Base-by-base conservation (phyloP, 2,113 vertebrate genomes). In the Aythya baeri region DNA sequence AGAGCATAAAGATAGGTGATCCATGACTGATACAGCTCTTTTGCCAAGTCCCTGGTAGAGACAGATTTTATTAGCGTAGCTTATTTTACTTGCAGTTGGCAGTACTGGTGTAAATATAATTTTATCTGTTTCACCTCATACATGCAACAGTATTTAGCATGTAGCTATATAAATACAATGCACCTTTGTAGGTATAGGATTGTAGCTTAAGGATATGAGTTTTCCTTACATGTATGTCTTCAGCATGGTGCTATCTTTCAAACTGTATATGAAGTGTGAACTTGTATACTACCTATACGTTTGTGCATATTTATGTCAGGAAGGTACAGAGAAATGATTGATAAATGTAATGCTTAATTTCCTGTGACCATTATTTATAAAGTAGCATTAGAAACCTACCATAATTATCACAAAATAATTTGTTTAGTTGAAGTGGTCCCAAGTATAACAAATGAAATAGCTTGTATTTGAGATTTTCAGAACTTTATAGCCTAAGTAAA, bases 81-180 rank as follows among this genome's bases (percentile, higher is more conserved):
- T 83, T 46, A 7, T 29, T 75, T 62, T 36, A 26, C n/a, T 67
- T 34, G 43, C 31, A 38, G 1, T 14, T 86, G 52, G n/a, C 26
- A 58, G 62, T 58, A 41, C 17, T 54, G 15, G 8, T 67, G 11
- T 22, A 63, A 67, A 15, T 78, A 22, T 3, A 11, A 3, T 29
- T 41, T 34, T 41, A 41, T 52, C 59, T 67, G 13, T 59, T 67
- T 15, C 62, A 52, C 36, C 41, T 49, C 0, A 0, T 20, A 14
- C 11, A 8, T 90, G 41, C 62, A 25, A 26, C 85, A 34, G 36
- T 38, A 11, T 82, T 67, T 9, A 67, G 13, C 23, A 2, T 50
- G n/a, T 54, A 79, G 58, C 16, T 88, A 44, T 55, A 11, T 54
- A 68, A 38, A 36, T 55, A 7, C n/a, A 22, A 3, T 25, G 18